Evolutionary conservation across 2,888 invertebrate species (phyloP), one percentile per base, ranked within the genome.

Genomic region (Rotaria sp.): DNA sequence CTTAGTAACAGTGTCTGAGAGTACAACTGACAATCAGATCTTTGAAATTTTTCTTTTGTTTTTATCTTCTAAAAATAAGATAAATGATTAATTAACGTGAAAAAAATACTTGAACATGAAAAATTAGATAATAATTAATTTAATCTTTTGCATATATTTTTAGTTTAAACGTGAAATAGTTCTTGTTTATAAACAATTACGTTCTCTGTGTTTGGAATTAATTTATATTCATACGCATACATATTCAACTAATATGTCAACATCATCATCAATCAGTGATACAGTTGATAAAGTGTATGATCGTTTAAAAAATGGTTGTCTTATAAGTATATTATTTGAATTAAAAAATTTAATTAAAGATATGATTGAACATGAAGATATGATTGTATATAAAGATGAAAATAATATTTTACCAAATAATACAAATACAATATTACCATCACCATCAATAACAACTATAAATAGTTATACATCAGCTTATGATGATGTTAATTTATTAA

Each of bases 91-190:
- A 45, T 13, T 45, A 8, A 45, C 45, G 13, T 13, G 45, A n/a
- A 45, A 45, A 45, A 13, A 45, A 45, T 45, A 45, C 18, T 50
- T 50, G 4, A 0, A 50, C 15, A 50, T 50, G 50, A 50, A 50
- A 50, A 18, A 13, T 50, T 15, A 50, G 15, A 18, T n/a, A n/a
- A n/a, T n/a, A n/a, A 41, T 41, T 41, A 8, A 41, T 5, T 41
- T 41, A 41, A 41, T 41, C 8, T 5, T 24, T 24, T 52, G 24
- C 21, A 10, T 67, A 3, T 67, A 2, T 67, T 75, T 41, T 13
- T 75, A 75, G 75, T 75, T 75, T 15, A 75, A 75, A 75, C 75
- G 75, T 75, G 75, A 75, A 75, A 75, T 75, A 21, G 75, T 75
- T 45, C 45, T 24, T 45, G 75, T 75, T 13, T 75, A 75, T 41